A percentile compares a stretch with the other conserved stretches of the same genome.
phyloP scores from a whole-genome alignment of 2,888 invertebrate genomes.

The Sisyra nigra region DNA sequence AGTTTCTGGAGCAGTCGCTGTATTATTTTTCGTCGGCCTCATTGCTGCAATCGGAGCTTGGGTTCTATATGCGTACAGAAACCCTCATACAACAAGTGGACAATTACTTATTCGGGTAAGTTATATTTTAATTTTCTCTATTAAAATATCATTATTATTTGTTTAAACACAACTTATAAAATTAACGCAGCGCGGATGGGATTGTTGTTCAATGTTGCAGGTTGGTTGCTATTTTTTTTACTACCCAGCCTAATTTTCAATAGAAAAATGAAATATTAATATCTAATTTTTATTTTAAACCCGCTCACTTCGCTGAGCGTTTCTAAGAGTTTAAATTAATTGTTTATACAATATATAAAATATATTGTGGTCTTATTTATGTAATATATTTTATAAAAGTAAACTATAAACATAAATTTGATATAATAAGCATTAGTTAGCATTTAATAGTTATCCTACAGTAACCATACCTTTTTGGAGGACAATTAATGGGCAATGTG shows the following conservation, averaged over 20 bases:
- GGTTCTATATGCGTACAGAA: slow-evolving; percentile 87
- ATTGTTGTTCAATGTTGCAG: slow-evolving; percentile 4
- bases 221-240: slow-evolving; percentile 5
- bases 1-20: slow-evolving; percentile 43
- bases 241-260: neutral
- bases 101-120: slow-evolving; percentile 90
- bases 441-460: no score
- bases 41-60: slow-evolving; percentile 56
- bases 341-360: no score
- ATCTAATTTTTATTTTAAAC: no score
- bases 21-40: slow-evolving; percentile 52
- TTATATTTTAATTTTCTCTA: slow-evolving; percentile 10
- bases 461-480: no score
- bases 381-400: no score
- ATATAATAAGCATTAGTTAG: no score
- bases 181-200: slow-evolving; percentile 5
- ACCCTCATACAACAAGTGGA: slow-evolving; percentile 90
- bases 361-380: no score
- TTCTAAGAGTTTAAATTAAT: no score
- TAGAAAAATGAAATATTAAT: neutral
- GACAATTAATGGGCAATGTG: no score
- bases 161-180: neutral
- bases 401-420: no score
- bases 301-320: no score
- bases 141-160: neutral